A percentile compares a stretch with the other conserved stretches of the same genome.
These are phyloP conservation scores for Sinocyclocheilus anophthalmus DNA, from an alignment of 2,113 vertebrate species.

Conservation along the genomic window DNA sequence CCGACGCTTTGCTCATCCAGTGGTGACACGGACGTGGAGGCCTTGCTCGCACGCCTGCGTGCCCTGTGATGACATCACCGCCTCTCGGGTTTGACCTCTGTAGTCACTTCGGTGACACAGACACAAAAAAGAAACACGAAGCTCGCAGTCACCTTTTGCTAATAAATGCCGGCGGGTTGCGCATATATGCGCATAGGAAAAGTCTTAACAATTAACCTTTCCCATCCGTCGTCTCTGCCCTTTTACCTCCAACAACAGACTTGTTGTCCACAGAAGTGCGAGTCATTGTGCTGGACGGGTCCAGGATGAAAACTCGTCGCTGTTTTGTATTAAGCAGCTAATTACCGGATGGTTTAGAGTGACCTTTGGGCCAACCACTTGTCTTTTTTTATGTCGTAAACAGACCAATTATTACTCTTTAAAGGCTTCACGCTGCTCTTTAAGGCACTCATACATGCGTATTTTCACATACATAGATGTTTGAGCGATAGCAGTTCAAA, in stretches of 20 bases:
- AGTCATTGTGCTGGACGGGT: constrained; percentile 28
- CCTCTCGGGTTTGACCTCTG: constrained; percentile 7
- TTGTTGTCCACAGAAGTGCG: constrained; percentile 28
- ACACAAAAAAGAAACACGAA: constrained; percentile 1
- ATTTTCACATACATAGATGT: background rate
- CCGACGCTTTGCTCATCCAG: constrained; percentile 66
- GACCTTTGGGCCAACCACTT: background rate
- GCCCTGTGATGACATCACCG: constrained; percentile 76
- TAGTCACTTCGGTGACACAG: background rate
- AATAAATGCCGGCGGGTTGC: background rate
- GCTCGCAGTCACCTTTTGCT: constrained; percentile 19
- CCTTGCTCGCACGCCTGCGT: constrained; percentile 89
- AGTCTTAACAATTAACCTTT: constrained; percentile 56
- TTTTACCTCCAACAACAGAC: constrained; percentile 38
- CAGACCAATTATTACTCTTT: constrained; percentile 15
- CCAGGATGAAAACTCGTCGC: background rate
- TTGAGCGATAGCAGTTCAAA: background rate
- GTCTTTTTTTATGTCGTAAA: background rate
- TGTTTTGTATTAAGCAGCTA: constrained; percentile 24
- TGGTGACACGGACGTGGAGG: constrained; percentile 86
- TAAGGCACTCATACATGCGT: background rate
- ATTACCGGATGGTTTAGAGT: background rate
- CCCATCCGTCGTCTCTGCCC: constrained; percentile 40
- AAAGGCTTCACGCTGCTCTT: background rate
- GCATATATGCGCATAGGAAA: constrained; percentile 22